Evolutionary conservation across 2,113 vertebrate species (phyloP), one percentile per base, ranked within the genome.

Genomic region (Aleadryas rufinucha): DNA sequence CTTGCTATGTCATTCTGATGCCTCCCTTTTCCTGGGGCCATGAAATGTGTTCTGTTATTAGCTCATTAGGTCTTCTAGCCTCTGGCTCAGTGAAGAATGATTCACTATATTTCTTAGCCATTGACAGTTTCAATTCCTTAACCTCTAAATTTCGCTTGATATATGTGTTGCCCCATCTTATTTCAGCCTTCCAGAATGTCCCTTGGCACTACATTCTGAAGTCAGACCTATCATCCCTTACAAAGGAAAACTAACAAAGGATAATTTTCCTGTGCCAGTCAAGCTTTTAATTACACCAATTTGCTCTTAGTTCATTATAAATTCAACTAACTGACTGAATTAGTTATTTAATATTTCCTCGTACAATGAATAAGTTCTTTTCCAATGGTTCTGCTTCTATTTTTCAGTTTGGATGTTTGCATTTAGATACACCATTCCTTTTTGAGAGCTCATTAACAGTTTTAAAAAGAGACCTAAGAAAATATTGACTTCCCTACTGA

Each of bases 121-220:
- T 77, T 94, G 82, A 90, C 89, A 94, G 54, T 75, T 95, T 88
- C 90, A 96, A 93, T 96, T 91, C 69, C 61, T 97, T 96, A 97
- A 87, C 75, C 49, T 91, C 95, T 97, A 90, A 93, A 93, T 95
- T 97, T 97, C 79, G 54, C 41, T 81, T 81, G 71, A 95, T 92
- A 74, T 86, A 92, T 87, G 54, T 44, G 54, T 95, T 91, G 72
- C 21, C 27, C 72, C 84, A 91, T 83, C 54, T 47, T 94, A 80
- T 78, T 94, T 94, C 80, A 69, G 26, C 39, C 37, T 96, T 79
- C 68, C 47, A 78, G 47, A 91, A 84, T 87, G 53, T 69, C 88
- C 35, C 31, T 92, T 86, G 66, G 27, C 57, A 22, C 35, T 89
- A 15, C 1, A 8, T 88, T 84, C 63, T 80, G 61, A 96, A 97